Conservation (phyloP, 2,797 vertebrate species). For the Chaenodraco wilsoni region DNA sequence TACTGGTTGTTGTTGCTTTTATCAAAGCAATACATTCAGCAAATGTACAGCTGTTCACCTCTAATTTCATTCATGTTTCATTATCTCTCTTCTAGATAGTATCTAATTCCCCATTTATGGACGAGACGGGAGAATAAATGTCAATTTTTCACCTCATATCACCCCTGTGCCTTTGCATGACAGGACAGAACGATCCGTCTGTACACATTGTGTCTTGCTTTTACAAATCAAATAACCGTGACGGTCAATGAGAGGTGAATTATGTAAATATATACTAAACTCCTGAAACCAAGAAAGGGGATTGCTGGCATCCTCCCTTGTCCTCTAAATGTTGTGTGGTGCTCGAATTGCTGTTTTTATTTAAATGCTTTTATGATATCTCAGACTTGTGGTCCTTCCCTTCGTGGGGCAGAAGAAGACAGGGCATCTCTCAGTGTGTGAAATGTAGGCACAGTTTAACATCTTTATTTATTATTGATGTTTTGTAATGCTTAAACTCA, state of each 20-base stretch:
- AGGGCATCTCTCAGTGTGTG: conserved; percentile 6
- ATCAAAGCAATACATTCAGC: conserved; percentile 27
- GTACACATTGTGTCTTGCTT: no score
- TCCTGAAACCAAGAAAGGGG: neutral
- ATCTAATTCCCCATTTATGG: neutral
- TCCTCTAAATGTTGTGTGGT: neutral
- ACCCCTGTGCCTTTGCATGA: neutral
- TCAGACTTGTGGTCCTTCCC: neutral
- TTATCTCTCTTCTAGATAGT: neutral
- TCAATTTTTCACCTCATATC: neutral
- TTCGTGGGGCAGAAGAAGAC: neutral
- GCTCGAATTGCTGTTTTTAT: conserved; percentile 4
- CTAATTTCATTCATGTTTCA: neutral
- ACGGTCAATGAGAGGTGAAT: neutral
- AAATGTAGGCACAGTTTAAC: conserved; percentile 27
- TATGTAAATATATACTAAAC: neutral
- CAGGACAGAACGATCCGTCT: neutral
- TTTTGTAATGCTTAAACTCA: no score
- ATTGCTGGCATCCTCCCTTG: neutral
- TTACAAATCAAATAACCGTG: no score
- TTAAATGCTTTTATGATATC: neutral
- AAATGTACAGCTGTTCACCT: conserved; percentile 37
- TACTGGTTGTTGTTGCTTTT: conserved; percentile 33
- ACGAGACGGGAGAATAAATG: neutral
- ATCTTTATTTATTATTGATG: neutral